Evolutionary conservation across 2,888 invertebrate genomes (phyloP).

Genomic region (Rhagium mordax): DNA sequence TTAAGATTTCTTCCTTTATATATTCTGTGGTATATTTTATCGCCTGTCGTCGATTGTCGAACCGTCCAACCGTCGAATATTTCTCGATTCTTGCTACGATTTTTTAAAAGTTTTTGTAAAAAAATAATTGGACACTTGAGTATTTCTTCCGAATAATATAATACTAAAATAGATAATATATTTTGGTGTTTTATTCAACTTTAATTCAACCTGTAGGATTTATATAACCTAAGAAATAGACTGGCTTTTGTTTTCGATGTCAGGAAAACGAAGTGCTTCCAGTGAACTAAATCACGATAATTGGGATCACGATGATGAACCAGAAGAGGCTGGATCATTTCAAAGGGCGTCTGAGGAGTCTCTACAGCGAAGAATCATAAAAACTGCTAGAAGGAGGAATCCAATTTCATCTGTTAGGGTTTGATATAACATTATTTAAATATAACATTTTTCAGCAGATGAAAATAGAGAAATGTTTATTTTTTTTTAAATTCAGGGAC

Average conservation of each 20-base stretch:
- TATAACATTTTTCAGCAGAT: neutral
- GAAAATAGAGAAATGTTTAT: neutral
- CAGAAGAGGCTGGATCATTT: slow-evolving; percentile 85
- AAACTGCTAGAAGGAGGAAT: slow-evolving; percentile 82
- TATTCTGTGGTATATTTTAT: no score
- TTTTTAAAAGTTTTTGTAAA: no score
- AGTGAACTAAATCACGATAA: slow-evolving; percentile 87
- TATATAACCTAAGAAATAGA: neutral
- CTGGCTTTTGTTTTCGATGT: slow-evolving; percentile 72
- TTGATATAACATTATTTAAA: no score
- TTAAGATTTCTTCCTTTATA: no score
- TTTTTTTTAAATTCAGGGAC: slow-evolving; percentile 1
- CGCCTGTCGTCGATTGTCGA: no score
- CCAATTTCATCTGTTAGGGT: slow-evolving; percentile 59
- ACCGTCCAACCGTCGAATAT: no score
- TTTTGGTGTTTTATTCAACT: no score
- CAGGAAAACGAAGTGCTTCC: slow-evolving; percentile 82
- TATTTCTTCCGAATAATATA: no score
- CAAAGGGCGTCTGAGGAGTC: slow-evolving; percentile 78
- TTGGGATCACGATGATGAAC: slow-evolving; percentile 86
- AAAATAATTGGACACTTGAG: no score
- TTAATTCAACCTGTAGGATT: neutral
- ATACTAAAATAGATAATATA: no score
- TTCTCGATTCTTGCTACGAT: no score
- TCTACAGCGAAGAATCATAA: slow-evolving; percentile 83